Evolutionary conservation across 1,140 invertebrate genomes (phyloP).

Genomic region (Pinna nobilis): DNA sequence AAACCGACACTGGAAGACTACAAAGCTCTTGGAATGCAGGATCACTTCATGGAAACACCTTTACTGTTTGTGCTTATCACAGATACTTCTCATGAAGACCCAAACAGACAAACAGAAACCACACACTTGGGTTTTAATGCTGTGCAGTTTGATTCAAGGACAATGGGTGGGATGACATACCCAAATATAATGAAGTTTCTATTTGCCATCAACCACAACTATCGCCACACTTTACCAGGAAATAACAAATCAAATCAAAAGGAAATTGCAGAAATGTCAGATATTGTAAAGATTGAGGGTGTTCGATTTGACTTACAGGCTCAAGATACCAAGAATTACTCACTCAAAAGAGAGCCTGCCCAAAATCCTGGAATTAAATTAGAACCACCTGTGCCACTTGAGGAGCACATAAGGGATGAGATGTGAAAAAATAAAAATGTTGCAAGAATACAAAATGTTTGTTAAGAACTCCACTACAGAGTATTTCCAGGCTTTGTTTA

Average conservation of each 20-base stretch:
- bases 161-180: conserved; percentile 57
- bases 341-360: no score
- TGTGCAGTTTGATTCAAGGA: conserved; percentile 45
- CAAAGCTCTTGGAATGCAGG: conserved; percentile 47
- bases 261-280: conserved; percentile 55
- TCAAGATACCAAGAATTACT: not conserved
- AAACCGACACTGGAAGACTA: conserved; percentile 53
- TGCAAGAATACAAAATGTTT: no score
- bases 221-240: conserved; percentile 53
- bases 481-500: no score
- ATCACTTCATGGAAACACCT: conserved; percentile 49
- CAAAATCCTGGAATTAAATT: no score
- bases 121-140: conserved; percentile 47
- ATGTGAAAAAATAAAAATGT: no score
- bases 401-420: no score
- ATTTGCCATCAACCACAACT: conserved; percentile 59
- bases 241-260: conserved; percentile 45
- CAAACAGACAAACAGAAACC: not conserved
- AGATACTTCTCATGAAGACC: conserved; percentile 7
- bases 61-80: conserved; percentile 53
- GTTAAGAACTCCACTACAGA: no score
- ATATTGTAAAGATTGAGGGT: conserved; percentile 57
- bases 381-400: no score
- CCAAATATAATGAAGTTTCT: conserved; percentile 60
- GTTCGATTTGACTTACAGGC: conserved; percentile 54